Evolutionary conservation across 2,113 vertebrate species (phyloP).

Genomic region (Dicrurus megarhynchus): DNA sequence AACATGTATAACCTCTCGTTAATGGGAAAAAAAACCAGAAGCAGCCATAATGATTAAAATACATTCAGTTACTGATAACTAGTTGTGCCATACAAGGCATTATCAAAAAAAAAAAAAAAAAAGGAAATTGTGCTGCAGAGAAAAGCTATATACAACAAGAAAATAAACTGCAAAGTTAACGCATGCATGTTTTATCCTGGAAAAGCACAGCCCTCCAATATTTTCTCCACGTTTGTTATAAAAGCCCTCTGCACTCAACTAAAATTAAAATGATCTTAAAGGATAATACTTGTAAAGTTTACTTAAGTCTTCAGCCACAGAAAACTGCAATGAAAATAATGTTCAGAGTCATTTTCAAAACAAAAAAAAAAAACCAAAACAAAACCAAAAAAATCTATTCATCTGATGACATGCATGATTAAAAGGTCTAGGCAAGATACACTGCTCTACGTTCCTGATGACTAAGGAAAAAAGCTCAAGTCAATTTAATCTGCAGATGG

Average conservation of each 20-base stretch:
- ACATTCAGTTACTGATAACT: conserved; percentile 82
- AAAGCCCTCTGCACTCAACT: conserved; percentile 80
- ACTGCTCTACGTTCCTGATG: conserved; percentile 75
- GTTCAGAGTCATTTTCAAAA: conserved; percentile 79
- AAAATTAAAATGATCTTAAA: conserved; percentile 81
- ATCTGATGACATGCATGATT: conserved; percentile 84
- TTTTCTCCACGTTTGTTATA: conserved; percentile 74
- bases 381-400: conserved; percentile 67
- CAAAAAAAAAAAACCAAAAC: neutral
- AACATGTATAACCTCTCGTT: conserved; percentile 75
- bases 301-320: conserved; percentile 79
- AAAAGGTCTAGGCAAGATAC: conserved; percentile 77
- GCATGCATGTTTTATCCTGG: conserved; percentile 80
- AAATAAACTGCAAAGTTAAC: conserved; percentile 76
- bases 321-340: conserved; percentile 77
- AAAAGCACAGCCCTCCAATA: conserved; percentile 77
- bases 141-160: conserved; percentile 79
- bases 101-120: conserved; percentile 65
- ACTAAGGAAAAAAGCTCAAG: conserved; percentile 76
- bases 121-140: conserved; percentile 77
- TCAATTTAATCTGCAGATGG: conserved; percentile 78
- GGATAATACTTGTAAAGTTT: conserved; percentile 78
- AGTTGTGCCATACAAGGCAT: conserved; percentile 71
- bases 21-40: conserved; percentile 70
- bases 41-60: conserved; percentile 80